Evolutionary conservation across 2,888 invertebrate species (phyloP).

Genomic region (Microctonus brassicae): DNA sequence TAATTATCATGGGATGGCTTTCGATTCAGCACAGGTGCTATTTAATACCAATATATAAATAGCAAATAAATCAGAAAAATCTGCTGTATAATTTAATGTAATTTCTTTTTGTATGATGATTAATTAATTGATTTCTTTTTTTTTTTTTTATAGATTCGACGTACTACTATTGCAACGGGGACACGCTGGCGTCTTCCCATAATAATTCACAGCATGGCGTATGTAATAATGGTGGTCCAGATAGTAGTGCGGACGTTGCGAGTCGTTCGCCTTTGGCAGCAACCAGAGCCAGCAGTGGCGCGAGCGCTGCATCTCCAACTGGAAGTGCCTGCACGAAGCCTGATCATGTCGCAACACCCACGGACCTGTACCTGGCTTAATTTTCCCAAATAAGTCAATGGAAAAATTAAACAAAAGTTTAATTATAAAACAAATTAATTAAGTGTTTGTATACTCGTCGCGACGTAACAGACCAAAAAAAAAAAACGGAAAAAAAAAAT

Average conservation of each 20-base stretch:
- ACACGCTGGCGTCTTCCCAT: conserved; percentile 69
- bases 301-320: conserved; percentile 79
- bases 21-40: conserved; percentile 46
- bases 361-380: conserved; percentile 67
- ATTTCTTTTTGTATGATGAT: neutral
- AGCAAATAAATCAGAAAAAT: conserved; percentile 34
- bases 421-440: neutral
- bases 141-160: conserved; percentile 72
- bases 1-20: conserved; percentile 16
- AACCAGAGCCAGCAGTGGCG: conserved; percentile 79
- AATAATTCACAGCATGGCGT: conserved; percentile 64
- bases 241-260: conserved; percentile 72
- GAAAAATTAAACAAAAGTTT: neutral
- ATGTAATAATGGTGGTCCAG: conserved; percentile 61
- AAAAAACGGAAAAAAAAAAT: neutral
- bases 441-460: neutral
- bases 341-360: conserved; percentile 69
- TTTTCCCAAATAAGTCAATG: conserved; percentile 29
- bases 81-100: neutral
- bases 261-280: conserved; percentile 80
- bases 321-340: conserved; percentile 80
- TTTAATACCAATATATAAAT: conserved; percentile 24
- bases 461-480: neutral
- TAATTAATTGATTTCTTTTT: neutral
- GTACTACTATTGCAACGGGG: conserved; percentile 76